These are phyloP conservation scores for Mactra quadrangularis DNA, from an alignment of 1,140 invertebrate species.

Conservation along the genomic window DNA sequence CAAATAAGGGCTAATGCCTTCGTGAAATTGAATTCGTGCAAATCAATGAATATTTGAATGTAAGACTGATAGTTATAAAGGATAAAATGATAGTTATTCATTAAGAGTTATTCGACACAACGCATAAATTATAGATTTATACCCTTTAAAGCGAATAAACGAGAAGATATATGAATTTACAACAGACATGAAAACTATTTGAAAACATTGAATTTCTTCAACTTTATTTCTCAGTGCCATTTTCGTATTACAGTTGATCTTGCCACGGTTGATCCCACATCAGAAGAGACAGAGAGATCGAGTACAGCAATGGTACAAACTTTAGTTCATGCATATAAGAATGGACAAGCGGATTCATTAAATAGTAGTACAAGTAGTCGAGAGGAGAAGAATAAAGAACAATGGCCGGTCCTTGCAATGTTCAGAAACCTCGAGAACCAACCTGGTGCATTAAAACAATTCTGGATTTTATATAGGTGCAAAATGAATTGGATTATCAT, in stretches of 20 bases:
- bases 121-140: no score
- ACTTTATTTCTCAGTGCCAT: no score
- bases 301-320: slow-evolving; percentile 62
- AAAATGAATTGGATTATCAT: not conserved
- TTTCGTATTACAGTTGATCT: slow-evolving; percentile 77
- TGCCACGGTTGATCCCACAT: slow-evolving; percentile 74
- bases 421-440: slow-evolving; percentile 63
- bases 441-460: slow-evolving; percentile 67
- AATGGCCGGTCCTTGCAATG: slow-evolving; percentile 68
- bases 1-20: no score
- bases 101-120: no score
- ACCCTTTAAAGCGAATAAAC: no score
- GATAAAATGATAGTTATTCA: no score
- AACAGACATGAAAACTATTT: no score
- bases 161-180: no score
- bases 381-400: slow-evolving; percentile 50
- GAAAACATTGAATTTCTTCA: no score
- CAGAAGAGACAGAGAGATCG: slow-evolving; percentile 67
- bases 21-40: no score
- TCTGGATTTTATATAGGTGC: slow-evolving; percentile 70
- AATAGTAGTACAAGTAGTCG: not conserved
- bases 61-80: no score
- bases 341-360: not conserved
- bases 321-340: slow-evolving; percentile 65
- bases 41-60: no score